phyloP scores from a whole-genome alignment of 2,113 vertebrate species.

The Crotalus horridus region DNA sequence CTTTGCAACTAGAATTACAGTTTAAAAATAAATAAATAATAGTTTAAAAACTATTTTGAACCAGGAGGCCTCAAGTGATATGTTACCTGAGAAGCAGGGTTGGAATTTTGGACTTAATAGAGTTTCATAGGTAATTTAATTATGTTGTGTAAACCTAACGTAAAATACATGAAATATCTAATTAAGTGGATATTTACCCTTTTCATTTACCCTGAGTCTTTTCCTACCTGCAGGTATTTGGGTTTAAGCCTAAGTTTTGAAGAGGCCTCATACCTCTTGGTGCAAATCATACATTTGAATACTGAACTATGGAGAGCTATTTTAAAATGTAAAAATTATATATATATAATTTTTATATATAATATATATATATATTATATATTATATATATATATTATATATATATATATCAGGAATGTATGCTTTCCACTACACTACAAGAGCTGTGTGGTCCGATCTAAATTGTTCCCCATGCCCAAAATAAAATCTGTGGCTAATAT shows the following conservation, averaged over 20 bases:
- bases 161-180: not conserved
- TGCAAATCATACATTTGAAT: not conserved
- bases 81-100: not conserved
- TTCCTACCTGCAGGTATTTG: too few species aligned
- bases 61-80: not conserved
- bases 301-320: not conserved
- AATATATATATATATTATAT: not conserved
- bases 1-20: not conserved
- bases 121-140: not conserved
- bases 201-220: not conserved
- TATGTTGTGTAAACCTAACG: not conserved
- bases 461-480: not conserved
- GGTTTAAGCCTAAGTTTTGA: not conserved
- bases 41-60: not conserved
- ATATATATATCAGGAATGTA: not conserved
- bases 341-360: too few species aligned
- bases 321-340: not conserved
- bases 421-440: not conserved
- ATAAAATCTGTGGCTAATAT: not conserved
- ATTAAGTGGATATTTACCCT: not conserved
- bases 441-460: not conserved
- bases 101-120: not conserved
- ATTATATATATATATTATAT: not conserved
- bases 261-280: not conserved
- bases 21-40: not conserved